These are phyloP conservation scores for Hemistola chrysoprasaria DNA, from an alignment of 2,888 invertebrate species.

Conservation along the genomic window DNA sequence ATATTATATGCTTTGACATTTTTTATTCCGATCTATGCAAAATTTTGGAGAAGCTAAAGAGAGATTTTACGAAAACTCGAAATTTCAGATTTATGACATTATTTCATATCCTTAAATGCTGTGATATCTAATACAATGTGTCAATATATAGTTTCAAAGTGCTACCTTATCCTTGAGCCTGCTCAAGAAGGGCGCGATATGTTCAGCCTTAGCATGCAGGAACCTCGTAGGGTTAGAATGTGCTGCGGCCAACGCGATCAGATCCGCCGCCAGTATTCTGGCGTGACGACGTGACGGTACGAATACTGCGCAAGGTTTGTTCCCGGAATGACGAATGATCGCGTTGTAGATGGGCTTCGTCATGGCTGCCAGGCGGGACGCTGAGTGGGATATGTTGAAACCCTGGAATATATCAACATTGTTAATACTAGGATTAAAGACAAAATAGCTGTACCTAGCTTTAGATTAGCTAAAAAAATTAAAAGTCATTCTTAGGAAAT, in stretches of 20 bases:
- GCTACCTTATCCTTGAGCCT: conserved; percentile 92
- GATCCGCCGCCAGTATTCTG: conserved; percentile 96
- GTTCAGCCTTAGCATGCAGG: conserved; percentile 92
- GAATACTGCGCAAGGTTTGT: conserved; percentile 93
- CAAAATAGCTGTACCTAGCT: too few relatives aligned
- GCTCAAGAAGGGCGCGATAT: conserved; percentile 94
- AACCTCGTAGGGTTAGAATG: conserved; percentile 85
- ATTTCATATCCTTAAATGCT: too few relatives aligned
- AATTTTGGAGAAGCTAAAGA: too few relatives aligned
- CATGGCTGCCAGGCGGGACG: conserved; percentile 98
- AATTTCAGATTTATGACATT: too few relatives aligned
- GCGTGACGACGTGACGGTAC: conserved; percentile 96
- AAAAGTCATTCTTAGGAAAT: too few relatives aligned
- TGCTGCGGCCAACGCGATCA: conserved; percentile 96
- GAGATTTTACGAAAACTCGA: too few relatives aligned
- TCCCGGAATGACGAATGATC: conserved; percentile 91
- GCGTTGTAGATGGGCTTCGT: conserved; percentile 98
- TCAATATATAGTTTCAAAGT: too few relatives aligned
- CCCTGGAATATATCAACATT: conserved; percentile 86
- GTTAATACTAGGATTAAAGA: too few relatives aligned
- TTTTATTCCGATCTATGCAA: too few relatives aligned
- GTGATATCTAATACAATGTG: too few relatives aligned
- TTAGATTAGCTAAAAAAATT: too few relatives aligned
- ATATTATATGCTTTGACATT: too few relatives aligned
- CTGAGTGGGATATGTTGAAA: conserved; percentile 98